Evolutionary conservation across 2,888 invertebrate genomes (phyloP).

Genomic region (Ochropleura leucogaster): DNA sequence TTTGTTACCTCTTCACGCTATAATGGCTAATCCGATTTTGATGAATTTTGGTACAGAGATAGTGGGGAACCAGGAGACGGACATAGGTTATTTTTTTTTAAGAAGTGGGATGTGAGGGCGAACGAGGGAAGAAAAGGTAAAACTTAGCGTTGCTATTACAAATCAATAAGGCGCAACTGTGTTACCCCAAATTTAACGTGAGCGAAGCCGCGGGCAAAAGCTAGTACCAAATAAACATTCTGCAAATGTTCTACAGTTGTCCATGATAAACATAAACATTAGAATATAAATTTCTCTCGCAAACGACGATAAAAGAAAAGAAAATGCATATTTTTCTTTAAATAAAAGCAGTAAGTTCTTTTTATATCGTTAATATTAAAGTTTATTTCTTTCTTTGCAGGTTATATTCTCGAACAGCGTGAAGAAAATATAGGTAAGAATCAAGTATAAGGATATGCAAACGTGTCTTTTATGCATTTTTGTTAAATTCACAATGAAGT

Average conservation of each 20-base stretch:
- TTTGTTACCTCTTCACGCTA: too few species aligned
- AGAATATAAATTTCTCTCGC: neutral
- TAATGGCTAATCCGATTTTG: too few species aligned
- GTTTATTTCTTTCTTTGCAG: conserved; percentile 52
- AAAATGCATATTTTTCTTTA: neutral
- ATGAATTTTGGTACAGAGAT: too few species aligned
- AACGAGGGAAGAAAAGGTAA: too few species aligned
- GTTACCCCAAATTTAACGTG: too few species aligned
- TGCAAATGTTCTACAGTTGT: neutral
- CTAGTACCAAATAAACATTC: neutral
- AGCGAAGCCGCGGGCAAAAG: too few species aligned
- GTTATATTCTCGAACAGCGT: conserved; percentile 26
- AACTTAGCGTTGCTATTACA: too few species aligned
- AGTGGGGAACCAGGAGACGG: too few species aligned
- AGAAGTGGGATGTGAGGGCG: too few species aligned
- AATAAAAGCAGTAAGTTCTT: conserved; percentile 19
- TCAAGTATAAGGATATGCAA: neutral
- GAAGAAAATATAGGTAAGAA: conserved; percentile 44
- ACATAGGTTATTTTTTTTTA: too few species aligned
- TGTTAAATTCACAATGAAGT: neutral
- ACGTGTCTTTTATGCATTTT: neutral
- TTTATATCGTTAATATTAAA: conserved; percentile 5
- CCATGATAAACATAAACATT: neutral
- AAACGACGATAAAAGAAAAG: neutral
- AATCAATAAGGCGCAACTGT: too few species aligned